A percentile compares a stretch with the other conserved stretches of the same genome.
Conservation (phyloP, 1,140 invertebrate genomes). For the Meteorus sp. region DNA sequence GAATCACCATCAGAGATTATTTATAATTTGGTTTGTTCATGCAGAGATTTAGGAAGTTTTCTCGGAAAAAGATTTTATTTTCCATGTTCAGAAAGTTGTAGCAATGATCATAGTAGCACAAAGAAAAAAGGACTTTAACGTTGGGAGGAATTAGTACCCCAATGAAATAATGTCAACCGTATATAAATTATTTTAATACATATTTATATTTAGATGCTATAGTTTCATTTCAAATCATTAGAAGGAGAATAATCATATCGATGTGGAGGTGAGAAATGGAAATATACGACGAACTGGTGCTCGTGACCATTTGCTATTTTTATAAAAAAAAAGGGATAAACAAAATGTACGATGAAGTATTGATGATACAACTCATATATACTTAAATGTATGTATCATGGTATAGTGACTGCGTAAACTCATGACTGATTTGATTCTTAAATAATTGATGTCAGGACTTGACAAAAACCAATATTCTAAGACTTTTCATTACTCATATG, state of each 20-base stretch:
- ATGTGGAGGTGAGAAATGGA: not conserved
- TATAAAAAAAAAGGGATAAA: slow-evolving; percentile 10
- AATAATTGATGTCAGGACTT: not conserved
- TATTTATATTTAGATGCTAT: too few species aligned
- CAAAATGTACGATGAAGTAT: not conserved
- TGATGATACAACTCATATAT: not conserved
- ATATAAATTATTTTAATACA: too few species aligned
- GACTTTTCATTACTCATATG: not conserved
- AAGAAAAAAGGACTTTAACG: slow-evolving; percentile 45
- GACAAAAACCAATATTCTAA: not conserved
- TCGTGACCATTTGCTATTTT: slow-evolving; percentile 10
- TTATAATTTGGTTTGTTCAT: slow-evolving; percentile 49
- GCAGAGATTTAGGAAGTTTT: slow-evolving; percentile 45
- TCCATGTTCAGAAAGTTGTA: slow-evolving; percentile 31
- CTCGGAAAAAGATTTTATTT: slow-evolving; percentile 37
- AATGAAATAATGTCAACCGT: not conserved
- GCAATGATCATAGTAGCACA: slow-evolving; percentile 40
- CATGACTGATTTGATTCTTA: slow-evolving; percentile 1
- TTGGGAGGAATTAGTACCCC: not conserved
- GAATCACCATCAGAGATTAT: slow-evolving; percentile 69
- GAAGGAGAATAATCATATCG: too few species aligned
- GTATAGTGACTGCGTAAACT: not conserved
- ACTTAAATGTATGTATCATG: too few species aligned
- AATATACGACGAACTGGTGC: not conserved
- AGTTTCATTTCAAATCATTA: too few species aligned